Conservation (phyloP, 2,888 invertebrate species). For the Campaea margaritaria region DNA sequence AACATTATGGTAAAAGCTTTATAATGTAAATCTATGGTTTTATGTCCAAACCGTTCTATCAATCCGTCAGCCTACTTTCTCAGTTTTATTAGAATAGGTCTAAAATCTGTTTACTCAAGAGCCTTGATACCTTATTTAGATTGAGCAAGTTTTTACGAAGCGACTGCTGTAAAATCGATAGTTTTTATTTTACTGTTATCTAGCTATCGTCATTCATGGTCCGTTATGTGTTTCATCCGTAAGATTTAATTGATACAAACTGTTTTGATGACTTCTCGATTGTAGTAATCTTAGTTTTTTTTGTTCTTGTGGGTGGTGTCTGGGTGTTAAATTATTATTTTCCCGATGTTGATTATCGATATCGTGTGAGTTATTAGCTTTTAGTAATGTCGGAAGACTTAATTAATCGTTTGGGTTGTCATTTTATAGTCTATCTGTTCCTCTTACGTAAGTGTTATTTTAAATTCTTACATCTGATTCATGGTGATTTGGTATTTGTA, state of each 20-base stretch:
- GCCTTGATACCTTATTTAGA: conserved; percentile 11
- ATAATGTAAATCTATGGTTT: conserved; percentile 43
- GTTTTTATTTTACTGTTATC: conserved; percentile 53
- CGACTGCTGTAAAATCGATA: conserved; percentile 43
- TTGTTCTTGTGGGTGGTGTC: conserved; percentile 37
- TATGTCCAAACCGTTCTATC: conserved; percentile 35
- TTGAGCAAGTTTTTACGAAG: conserved; percentile 41
- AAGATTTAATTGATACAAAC: conserved; percentile 52
- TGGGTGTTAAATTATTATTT: conserved; percentile 33
- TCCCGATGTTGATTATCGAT: conserved; percentile 31
- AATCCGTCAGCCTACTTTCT: conserved; percentile 36
- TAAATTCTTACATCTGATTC: no score
- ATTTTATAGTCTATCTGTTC: not conserved
- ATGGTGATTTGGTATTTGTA: no score
- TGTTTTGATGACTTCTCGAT: conserved; percentile 48
- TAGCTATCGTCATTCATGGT: conserved; percentile 39
- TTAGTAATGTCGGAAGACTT: not conserved
- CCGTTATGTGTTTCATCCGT: conserved; percentile 44
- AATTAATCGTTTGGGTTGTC: conserved; percentile 2
- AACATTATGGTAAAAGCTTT: conserved; percentile 41
- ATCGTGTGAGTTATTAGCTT: conserved; percentile 27
- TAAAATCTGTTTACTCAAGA: conserved; percentile 5
- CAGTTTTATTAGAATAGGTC: conserved; percentile 29
- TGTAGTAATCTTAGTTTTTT: conserved; percentile 40
- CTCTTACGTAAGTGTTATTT: no score